Evolutionary conservation across 2,888 invertebrate species (phyloP), one percentile per base, ranked within the genome.

Genomic region (Hemistola chrysoprasaria): DNA sequence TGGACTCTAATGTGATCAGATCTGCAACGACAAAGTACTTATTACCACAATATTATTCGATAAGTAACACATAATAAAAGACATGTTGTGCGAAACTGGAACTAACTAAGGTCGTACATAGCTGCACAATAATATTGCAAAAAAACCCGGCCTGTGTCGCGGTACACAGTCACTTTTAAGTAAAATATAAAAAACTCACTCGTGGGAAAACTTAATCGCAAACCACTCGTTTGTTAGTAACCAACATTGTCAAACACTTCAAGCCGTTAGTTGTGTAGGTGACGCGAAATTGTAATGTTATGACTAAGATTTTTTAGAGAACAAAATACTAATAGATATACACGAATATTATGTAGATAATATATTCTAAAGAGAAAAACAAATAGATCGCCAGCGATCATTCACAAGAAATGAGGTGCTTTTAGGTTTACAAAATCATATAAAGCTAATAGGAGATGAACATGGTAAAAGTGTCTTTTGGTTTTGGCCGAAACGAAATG

Each of bases 301-400:
- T 71, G 71, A 76, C 72, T 71, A 72, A 61, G 45, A 42, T 62
- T 65, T 62, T 69, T 65, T 69, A 68, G 72, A 69, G 70, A 71
- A 64, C 69, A 66, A 61, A 76, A 77, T 65, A 75, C 75, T 64
- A 73, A 70, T 73, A 68, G 71, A 71, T 72, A 72, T 69, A 78
- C 58, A 65, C 64, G 65, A 67, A 70, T 62, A 75, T 78, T 68
- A 75, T 16, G n/a, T 16, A 16, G 16, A 16, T 4, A 16, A 16
- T 16, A 72, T 71, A 79, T 71, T 72, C 82, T 85, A 85, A 78
- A 80, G 76, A 86, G 78, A 83, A 80, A 83, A 74, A 55, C 72
- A 79, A 82, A 70, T 50, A 72, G 85, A 85, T 88, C 87, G 87
- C 88, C 88, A 81, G 88, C 88, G 85, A 88, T 71, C 87, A 74